Conservation (phyloP, 2,888 invertebrate genomes). For the Thyatira batis region DNA sequence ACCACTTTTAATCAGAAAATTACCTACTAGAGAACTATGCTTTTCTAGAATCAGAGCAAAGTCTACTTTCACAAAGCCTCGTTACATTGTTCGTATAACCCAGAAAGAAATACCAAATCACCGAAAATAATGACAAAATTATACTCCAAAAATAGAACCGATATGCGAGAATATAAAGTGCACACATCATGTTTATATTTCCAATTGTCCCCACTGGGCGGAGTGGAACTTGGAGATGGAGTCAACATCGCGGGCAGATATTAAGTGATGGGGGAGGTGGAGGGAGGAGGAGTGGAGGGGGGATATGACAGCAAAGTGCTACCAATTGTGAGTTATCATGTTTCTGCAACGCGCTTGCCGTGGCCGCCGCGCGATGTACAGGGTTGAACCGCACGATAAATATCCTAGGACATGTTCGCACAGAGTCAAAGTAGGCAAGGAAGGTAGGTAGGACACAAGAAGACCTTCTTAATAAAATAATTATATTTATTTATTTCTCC, state of each 20-base stretch:
- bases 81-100: background rate
- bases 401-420: background rate
- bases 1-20: too few species aligned
- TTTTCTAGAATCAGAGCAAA: background rate
- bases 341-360: constrained; percentile 32
- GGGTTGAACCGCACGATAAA: constrained; percentile 20
- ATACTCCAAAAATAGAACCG: background rate
- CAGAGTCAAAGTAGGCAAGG: background rate
- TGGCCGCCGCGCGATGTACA: constrained; percentile 11
- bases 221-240: background rate
- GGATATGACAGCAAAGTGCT: constrained; percentile 38
- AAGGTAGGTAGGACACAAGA: too few species aligned
- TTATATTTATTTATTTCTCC: too few species aligned
- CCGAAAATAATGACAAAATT: background rate
- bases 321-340: constrained; percentile 47
- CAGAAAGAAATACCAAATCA: background rate
- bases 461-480: too few species aligned
- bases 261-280: background rate
- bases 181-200: background rate
- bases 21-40: too few species aligned
- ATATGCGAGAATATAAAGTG: background rate
- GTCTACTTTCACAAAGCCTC: background rate
- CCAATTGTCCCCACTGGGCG: background rate
- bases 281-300: constrained; percentile 7
- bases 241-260: background rate